Evolutionary conservation across 1,140 invertebrate genomes (phyloP), one percentile per base, ranked within the genome.

Genomic region (Tetragonula clypearis): DNA sequence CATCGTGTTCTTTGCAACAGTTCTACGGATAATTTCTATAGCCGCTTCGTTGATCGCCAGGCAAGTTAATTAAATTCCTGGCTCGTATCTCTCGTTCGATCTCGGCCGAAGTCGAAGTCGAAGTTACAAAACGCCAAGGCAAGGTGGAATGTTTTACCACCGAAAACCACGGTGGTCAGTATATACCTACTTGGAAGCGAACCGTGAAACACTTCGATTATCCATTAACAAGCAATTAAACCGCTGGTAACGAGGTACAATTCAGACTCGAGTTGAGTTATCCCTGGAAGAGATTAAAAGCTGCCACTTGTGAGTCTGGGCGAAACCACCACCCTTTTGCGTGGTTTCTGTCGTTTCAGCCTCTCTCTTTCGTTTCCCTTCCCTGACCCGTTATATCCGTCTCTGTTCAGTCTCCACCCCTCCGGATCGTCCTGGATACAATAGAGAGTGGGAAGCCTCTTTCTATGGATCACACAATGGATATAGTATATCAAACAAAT

Each of bases 401-500:
- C 81, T 85, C 85, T 77, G 83, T 62, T 84, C 71, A 56, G 73
- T 30, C 81, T 75, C 72, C 77, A 80, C 87, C 58, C 84, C 80
- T 89, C 75, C 30, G 1, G 75, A 71, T 41, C 53, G 12, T 62
- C 77, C 23, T 62, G 76, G 68, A 85, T 86, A 90, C 90, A 91
- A 92, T 91, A 87, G 79, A 83, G 85, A 87, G 76, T 87, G 74
- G 86, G 80, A 91, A 90, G 89, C 87, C 91, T 92, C 89, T 80
- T 92, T 88, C 90, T 89, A 77, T 86, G 87, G 83, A 87, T 89
- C 91, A 82, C 89, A 93, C 92, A 93, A 93, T 93, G 87, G 92
- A 91, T 93, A 93, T 92, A 93, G 91, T 93, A 93, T 93, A 93
- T 93, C 92, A 93, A 93, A 93, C 92, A 92, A 93, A 92, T 92